phyloP scores from a whole-genome alignment of 2,113 vertebrate species.

The Heterocephalus glaber region DNA sequence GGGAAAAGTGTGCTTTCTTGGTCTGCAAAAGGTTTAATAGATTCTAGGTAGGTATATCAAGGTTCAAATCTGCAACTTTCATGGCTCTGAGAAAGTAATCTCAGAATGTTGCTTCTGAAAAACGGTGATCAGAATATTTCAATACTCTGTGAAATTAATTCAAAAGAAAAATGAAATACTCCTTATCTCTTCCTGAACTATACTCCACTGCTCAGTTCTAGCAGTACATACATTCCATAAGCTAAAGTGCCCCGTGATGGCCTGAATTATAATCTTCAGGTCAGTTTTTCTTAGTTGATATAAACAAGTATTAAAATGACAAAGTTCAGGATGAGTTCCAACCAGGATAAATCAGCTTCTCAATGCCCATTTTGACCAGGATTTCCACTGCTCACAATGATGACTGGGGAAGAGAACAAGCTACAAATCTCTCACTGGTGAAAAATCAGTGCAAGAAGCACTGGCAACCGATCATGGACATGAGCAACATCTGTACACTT shows the following conservation, averaged over 20 bases:
- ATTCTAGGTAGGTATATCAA: not conserved
- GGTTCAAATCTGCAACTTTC: not conserved
- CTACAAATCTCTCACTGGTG: not conserved
- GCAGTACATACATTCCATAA: not conserved
- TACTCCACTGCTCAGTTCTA: too few relatives aligned
- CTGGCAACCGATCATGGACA: not conserved
- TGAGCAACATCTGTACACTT: not conserved
- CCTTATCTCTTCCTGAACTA: not conserved
- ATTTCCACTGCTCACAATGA: not conserved
- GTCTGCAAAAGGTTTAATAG: not conserved
- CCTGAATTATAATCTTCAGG: not conserved
- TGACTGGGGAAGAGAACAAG: not conserved
- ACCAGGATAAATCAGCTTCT: not conserved
- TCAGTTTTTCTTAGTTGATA: slow-evolving; percentile 21
- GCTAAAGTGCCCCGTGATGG: not conserved
- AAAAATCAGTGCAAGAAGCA: not conserved
- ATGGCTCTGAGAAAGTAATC: not conserved
- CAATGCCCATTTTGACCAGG: not conserved
- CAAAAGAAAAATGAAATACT: slow-evolving; percentile 19
- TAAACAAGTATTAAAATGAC: not conserved
- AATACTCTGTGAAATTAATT: not conserved
- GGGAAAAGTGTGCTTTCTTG: not conserved
- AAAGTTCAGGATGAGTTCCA: not conserved
- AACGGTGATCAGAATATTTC: not conserved
- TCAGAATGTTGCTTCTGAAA: not conserved